Evolutionary conservation across 2,888 invertebrate genomes (phyloP), one percentile per base, ranked within the genome.

Genomic region (Ypsolopha scabrella): DNA sequence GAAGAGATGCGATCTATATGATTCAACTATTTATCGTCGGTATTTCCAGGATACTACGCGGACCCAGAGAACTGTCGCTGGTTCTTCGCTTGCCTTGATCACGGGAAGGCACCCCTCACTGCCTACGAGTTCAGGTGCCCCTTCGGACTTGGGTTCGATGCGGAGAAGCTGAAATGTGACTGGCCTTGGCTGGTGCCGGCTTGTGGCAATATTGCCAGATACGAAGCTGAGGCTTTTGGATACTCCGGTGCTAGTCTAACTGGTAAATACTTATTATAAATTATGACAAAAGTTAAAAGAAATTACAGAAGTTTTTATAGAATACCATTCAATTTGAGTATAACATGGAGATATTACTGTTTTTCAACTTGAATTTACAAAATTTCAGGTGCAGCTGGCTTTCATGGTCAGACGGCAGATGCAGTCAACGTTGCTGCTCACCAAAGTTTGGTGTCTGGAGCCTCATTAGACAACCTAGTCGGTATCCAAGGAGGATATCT

Each of bases 111-210:
- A 0, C 81, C 87, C 0, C 68, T 90, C 55, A 89, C 90, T 0
- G 92, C 93, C 0, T 94, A 93, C 75, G 94, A 94, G 80, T 94
- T 94, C 80, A 89, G 93, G 49, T 94, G 94, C 65, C 94, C 94
- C 0, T 94, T 91, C 69, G 93, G 93, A 0, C 83, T 94, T 13
- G 93, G 92, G 6, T 94, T 93, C 71, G 93, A 94, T 64, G 91
- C 93, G 49, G 83, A 80, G 0, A 86, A 88, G 34, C 82, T 93
- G 2, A 82, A 91, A 53, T 94, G 94, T 67, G 93, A 94, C 72
- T 94, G 94, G 94, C 91, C 93, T 0, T 94, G 93, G 93, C 67
- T 91, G 51, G 93, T 94, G 24, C 90, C 90, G 0, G 86, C 85
- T 8, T 92, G 91, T 58, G 88, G 88, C 0, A 82, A 83, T 57